Percentiles rank a stretch among this genome's conserved stretches.
Conservation (phyloP, 1,140 invertebrate genomes). For the Pogonognathellus flavescens region DNA sequence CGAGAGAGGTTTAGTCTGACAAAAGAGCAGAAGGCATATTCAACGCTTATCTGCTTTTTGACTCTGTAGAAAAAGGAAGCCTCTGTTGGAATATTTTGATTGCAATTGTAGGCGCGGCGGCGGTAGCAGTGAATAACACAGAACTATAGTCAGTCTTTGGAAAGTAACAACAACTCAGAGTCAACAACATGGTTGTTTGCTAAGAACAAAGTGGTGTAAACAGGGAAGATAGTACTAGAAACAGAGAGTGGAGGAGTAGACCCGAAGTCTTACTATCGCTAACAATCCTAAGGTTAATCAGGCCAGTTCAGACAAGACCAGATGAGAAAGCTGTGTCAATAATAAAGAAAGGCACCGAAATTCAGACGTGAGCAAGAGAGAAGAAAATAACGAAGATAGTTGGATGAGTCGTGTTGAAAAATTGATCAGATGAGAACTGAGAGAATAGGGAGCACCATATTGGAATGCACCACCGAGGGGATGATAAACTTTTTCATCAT, state of each 20-base stretch:
- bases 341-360: constrained; percentile 48
- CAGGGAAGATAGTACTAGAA: not conserved
- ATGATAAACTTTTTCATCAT: constrained; percentile 46
- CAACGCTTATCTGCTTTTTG: not conserved
- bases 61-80: not conserved
- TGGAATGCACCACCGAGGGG: constrained; percentile 45
- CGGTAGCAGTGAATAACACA: not conserved
- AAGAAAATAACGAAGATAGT: not conserved
- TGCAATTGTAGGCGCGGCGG: not conserved
- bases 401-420: constrained; percentile 29
- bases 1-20: constrained; percentile 18
- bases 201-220: not conserved
- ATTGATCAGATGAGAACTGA: constrained; percentile 41
- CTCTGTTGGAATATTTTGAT: not conserved
- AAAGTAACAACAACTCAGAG: constrained; percentile 12
- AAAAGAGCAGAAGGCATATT: constrained; percentile 30
- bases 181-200: constrained; percentile 21
- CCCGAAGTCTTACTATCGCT: not conserved
- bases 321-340: constrained; percentile 42
- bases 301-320: not conserved
- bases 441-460: constrained; percentile 49
- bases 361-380: constrained; percentile 2
- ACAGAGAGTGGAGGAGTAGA: not conserved
- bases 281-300: not conserved
- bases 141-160: not conserved